These are phyloP conservation scores for Eurystomus glaucurus DNA, from an alignment of 2,797 vertebrate species.

Conservation along the genomic window DNA sequence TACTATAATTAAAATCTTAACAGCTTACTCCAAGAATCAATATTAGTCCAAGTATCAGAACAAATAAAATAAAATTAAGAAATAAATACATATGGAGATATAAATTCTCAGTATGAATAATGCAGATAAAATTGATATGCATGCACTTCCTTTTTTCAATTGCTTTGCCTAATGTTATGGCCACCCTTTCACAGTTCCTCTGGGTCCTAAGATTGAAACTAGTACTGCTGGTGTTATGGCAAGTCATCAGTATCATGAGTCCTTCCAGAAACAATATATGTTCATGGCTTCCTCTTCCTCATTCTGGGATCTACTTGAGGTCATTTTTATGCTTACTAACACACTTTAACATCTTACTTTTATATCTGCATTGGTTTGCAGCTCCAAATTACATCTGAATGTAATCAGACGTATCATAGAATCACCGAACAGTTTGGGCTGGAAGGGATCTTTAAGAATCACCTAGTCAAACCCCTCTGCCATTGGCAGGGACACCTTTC, in stretches of 20 bases:
- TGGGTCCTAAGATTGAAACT: background rate
- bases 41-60: background rate
- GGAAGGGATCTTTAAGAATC: no score
- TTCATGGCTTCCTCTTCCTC: background rate
- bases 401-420: background rate
- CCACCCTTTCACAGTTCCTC: background rate
- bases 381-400: background rate
- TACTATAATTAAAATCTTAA: background rate
- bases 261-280: background rate
- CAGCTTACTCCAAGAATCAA: background rate
- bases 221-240: background rate
- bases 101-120: background rate
- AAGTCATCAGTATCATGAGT: no score
- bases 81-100: background rate
- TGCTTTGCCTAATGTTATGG: background rate
- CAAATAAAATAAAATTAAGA: background rate
- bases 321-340: background rate
- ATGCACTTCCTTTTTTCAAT: background rate
- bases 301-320: background rate
- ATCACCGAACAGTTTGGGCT: no score
- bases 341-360: background rate
- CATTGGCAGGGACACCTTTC: background rate
- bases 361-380: background rate
- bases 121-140: background rate
- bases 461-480: background rate